Evolutionary conservation across 2,888 invertebrate genomes (phyloP).

Genomic region (Erpobdella octoculata): DNA sequence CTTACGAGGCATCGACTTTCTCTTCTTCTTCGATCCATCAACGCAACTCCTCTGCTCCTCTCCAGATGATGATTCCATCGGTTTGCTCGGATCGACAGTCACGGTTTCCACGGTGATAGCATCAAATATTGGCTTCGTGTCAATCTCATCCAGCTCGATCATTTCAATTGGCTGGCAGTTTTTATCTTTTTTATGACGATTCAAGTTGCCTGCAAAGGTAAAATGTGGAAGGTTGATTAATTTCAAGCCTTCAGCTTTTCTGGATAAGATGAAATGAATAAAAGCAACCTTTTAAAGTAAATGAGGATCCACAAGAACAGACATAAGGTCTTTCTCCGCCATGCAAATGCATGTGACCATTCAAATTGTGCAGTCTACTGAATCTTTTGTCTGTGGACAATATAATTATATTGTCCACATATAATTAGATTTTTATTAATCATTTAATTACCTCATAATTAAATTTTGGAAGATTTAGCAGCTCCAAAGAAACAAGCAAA

Average conservation of each 20-base stretch:
- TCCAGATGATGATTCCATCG: constrained; percentile 14
- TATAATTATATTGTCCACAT: no score
- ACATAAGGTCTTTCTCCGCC: constrained; percentile 49
- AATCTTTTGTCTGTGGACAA: constrained; percentile 50
- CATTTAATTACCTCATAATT: no score
- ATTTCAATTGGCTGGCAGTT: constrained; percentile 37
- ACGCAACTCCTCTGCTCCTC: background rate
- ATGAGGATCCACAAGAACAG: constrained; percentile 52
- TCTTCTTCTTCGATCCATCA: constrained; percentile 29
- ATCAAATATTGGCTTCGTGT: constrained; percentile 26
- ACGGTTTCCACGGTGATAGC: constrained; percentile 19
- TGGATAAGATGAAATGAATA: background rate
- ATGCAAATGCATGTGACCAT: constrained; percentile 53
- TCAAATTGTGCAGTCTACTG: constrained; percentile 51
- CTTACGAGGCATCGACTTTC: constrained; percentile 33
- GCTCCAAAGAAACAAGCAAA: no score
- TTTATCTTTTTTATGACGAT: constrained; percentile 49
- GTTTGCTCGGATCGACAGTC: constrained; percentile 11
- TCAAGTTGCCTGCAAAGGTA: constrained; percentile 45
- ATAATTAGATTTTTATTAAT: no score
- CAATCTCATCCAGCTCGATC: constrained; percentile 25
- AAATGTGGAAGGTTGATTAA: no score
- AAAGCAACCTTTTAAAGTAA: constrained; percentile 50
- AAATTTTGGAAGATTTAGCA: no score
- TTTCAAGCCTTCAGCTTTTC: no score